Evolutionary conservation across 2,888 invertebrate genomes (phyloP).

Genomic region (Cremastinae sp.): DNA sequence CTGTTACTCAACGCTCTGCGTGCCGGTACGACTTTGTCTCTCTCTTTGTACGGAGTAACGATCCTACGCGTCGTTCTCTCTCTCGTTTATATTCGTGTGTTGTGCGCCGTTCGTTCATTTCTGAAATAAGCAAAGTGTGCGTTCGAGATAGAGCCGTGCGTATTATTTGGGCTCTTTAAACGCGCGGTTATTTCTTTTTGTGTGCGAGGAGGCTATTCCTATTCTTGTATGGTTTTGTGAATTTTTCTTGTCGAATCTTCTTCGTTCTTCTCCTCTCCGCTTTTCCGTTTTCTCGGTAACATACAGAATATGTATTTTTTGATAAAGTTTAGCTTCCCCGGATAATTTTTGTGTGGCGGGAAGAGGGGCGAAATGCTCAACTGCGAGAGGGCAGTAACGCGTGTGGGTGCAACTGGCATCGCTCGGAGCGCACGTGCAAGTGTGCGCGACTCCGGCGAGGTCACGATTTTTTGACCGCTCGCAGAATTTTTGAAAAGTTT

Average conservation of each 20-base stretch:
- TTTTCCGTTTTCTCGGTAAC: not conserved
- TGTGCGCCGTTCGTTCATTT: conserved; percentile 12
- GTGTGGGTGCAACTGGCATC: conserved; percentile 57
- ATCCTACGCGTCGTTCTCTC: conserved; percentile 39
- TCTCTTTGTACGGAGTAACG: conserved; percentile 36
- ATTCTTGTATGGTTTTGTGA: not conserved
- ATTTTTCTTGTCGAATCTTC: not conserved
- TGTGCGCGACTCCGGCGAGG: conserved; percentile 54
- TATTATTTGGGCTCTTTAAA: conserved; percentile 57
- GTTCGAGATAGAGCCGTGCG: conserved; percentile 13
- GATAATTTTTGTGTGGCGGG: conserved; percentile 81
- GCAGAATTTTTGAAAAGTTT: no score
- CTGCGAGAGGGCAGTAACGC: conserved; percentile 13
- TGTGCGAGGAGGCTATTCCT: not conserved
- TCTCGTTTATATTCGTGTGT: conserved; percentile 38
- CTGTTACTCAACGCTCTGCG: conserved; percentile 47
- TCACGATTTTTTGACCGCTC: conserved; percentile 34
- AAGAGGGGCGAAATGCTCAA: conserved; percentile 17
- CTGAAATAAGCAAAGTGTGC: not conserved
- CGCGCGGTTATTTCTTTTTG: conserved; percentile 23
- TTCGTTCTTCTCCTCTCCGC: conserved; percentile 9
- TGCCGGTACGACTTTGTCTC: conserved; percentile 39
- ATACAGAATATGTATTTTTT: no score
- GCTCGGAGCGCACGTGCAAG: conserved; percentile 60
- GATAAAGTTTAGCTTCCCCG: conserved; percentile 19